phyloP scores from a whole-genome alignment of 2,113 vertebrate species.

The Tyto alba region DNA sequence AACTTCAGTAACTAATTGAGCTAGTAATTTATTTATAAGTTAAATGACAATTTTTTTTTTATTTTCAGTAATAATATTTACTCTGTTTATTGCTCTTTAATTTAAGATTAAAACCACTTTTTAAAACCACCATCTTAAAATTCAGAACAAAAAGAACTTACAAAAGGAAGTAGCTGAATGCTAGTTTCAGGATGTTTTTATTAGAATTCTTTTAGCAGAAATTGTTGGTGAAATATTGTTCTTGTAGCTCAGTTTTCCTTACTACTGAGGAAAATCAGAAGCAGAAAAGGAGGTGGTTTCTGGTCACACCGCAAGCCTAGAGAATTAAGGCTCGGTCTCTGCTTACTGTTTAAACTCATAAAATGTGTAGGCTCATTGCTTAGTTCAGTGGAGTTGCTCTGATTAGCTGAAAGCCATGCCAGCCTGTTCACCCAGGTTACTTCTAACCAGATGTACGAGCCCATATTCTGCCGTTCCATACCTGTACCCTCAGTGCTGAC shows the following conservation, averaged over 20 bases:
- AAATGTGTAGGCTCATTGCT: background rate
- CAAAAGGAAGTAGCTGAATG: background rate
- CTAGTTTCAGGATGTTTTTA: conserved; percentile 45
- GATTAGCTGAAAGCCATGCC: background rate
- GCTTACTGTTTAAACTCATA: background rate
- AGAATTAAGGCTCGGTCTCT: background rate
- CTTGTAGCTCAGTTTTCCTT: conserved; percentile 52
- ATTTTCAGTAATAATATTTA: background rate
- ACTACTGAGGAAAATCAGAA: conserved; percentile 58
- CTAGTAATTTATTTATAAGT: background rate
- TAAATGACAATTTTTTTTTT: background rate
- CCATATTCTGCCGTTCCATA: accelerated
- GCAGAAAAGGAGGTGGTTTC: conserved; percentile 57
- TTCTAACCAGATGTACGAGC: background rate
- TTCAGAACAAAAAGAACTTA: background rate
- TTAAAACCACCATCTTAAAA: background rate
- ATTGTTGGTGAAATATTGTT: conserved; percentile 53
- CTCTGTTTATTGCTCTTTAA: background rate
- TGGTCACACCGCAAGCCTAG: conserved; percentile 41
- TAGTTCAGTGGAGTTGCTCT: background rate
- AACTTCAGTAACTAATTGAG: background rate
- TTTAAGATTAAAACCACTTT: background rate
- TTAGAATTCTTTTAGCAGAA: conserved; percentile 53
- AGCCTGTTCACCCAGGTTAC: accelerated
- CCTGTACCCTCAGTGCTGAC: background rate